These are phyloP conservation scores for Phylloscopus trochilus DNA, from an alignment of 2,113 vertebrate genomes.

Conservation along the genomic window DNA sequence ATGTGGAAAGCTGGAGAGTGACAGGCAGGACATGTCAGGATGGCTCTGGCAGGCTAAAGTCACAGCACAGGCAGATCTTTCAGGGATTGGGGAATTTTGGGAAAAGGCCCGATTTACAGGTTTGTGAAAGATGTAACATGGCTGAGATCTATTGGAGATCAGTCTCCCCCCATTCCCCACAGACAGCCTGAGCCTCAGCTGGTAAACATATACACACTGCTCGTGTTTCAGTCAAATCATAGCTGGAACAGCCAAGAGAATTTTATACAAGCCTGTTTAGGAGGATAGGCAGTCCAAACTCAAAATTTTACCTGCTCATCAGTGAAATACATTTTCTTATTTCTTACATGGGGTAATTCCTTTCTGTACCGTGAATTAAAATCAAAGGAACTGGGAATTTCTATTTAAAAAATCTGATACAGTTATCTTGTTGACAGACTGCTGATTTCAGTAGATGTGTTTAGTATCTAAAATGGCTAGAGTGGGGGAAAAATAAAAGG, in stretches of 20 bases:
- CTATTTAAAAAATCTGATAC: not conserved
- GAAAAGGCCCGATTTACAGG: not conserved
- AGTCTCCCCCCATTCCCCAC: not conserved
- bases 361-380: not conserved
- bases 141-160: rapidly evolving
- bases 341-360: not conserved
- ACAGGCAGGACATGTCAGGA: not conserved
- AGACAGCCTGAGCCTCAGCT: not conserved
- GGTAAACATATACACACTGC: not conserved
- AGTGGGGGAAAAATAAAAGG: not conserved
- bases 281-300: not conserved
- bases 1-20: not conserved
- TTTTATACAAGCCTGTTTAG: not conserved
- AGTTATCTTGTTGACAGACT: not conserved
- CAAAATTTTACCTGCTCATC: not conserved
- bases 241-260: not conserved
- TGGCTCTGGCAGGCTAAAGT: not conserved
- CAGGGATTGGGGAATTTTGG: not conserved
- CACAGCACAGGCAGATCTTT: not conserved
- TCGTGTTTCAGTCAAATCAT: not conserved
- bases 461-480: not conserved
- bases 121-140: not conserved
- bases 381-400: not conserved
- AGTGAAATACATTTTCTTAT: not conserved
- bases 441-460: not conserved